These are phyloP conservation scores for Ceratitis capitata DNA, from an alignment of 1,140 invertebrate genomes.

Conservation along the genomic window DNA sequence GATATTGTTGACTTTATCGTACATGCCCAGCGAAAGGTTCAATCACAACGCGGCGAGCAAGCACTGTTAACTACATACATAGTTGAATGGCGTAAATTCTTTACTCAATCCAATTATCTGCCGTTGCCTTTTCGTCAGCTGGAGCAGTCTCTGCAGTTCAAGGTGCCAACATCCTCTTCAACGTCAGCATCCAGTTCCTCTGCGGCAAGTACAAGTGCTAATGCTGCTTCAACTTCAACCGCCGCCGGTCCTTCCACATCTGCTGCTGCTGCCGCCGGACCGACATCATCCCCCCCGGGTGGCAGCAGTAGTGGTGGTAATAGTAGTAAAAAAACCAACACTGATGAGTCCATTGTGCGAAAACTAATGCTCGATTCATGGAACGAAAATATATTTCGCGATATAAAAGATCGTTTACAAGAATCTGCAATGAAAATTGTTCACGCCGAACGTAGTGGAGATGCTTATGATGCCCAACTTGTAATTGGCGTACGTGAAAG, in stretches of 20 bases:
- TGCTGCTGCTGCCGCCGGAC: conserved; percentile 61
- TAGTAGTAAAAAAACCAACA: conserved; percentile 76
- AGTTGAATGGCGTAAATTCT: conserved; percentile 96
- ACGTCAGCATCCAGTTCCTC: conserved; percentile 49
- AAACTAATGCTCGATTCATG: conserved; percentile 97
- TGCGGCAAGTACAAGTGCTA: conserved; percentile 47
- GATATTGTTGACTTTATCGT: conserved; percentile 96
- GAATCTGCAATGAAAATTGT: conserved; percentile 98
- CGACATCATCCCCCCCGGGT: conserved; percentile 49
- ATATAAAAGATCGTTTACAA: conserved; percentile 93
- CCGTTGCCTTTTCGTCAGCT: conserved; percentile 95
- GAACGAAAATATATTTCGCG: conserved; percentile 97
- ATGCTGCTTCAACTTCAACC: conserved; percentile 42
- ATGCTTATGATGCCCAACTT: conserved; percentile 96
- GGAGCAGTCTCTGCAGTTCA: conserved; percentile 77
- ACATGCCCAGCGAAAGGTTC: conserved; percentile 88
- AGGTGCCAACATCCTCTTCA: conserved; percentile 49
- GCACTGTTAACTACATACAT: conserved; percentile 96
- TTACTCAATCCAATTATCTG: conserved; percentile 95
- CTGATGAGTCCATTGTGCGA: conserved; percentile 89
- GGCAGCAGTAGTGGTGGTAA: conserved; percentile 61
- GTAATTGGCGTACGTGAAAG: conserved; percentile 97
- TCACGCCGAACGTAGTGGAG: conserved; percentile 94
- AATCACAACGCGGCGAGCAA: conserved; percentile 92
- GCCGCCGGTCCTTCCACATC: conserved; percentile 51